phyloP scores from a whole-genome alignment of 2,797 vertebrate genomes.

The Acropternis orthonyx region DNA sequence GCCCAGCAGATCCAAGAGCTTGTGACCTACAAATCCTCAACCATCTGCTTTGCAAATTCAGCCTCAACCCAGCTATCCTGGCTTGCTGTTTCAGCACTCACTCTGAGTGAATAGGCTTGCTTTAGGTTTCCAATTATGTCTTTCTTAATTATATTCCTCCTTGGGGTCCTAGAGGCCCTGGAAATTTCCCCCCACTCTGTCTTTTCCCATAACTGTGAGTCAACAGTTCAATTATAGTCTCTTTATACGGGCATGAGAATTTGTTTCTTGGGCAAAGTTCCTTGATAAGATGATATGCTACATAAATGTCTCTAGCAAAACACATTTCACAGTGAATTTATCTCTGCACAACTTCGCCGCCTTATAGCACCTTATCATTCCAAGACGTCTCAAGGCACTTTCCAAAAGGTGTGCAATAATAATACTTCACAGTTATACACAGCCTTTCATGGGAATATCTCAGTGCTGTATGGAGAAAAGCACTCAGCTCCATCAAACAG shows the following conservation, averaged over 20 bases:
- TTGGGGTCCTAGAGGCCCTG: conserved; percentile 32
- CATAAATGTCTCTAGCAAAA: conserved; percentile 69
- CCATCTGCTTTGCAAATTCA: conserved; percentile 63
- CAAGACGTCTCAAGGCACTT: conserved; percentile 66
- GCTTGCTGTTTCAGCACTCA: conserved; percentile 53
- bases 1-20: conserved; percentile 34
- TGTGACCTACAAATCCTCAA: conserved; percentile 64
- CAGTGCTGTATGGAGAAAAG: not conserved
- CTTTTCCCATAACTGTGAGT: conserved; percentile 53
- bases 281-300: conserved; percentile 65
- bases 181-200: conserved; percentile 38
- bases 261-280: conserved; percentile 69
- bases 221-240: conserved; percentile 63
- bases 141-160: conserved; percentile 65
- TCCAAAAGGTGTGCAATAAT: conserved; percentile 70
- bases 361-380: conserved; percentile 66
- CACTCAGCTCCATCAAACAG: conserved; percentile 7
- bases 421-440: conserved; percentile 63
- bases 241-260: conserved; percentile 52
- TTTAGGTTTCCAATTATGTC: conserved; percentile 53
- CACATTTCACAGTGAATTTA: conserved; percentile 69
- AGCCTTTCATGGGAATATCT: conserved; percentile 38
- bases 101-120: not conserved
- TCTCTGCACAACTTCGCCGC: conserved; percentile 66
- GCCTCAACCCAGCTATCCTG: not conserved